Evolutionary conservation across 2,888 invertebrate genomes (phyloP), one percentile per base, ranked within the genome.

Genomic region (Melinaea menophilus): DNA sequence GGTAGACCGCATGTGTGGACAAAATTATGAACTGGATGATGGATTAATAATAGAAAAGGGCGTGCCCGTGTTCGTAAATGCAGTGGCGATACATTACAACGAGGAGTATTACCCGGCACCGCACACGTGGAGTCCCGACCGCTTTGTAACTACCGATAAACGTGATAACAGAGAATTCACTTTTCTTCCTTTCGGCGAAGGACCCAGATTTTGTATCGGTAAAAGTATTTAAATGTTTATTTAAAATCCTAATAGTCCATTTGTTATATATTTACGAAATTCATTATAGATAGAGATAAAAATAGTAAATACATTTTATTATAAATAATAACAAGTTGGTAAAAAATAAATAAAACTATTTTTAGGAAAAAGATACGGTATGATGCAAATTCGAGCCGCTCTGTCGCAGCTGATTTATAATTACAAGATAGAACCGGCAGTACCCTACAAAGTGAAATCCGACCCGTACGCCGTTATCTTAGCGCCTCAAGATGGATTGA

Each of bases 351-450:
- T 31, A 31, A 11, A 31, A 9, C 56, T 55, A n/a, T 68, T 74
- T 78, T 13, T 75, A 87, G 87, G 87, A 51, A 86, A 84, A 76
- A 81, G 87, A 46, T 87, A 86, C 69, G 87, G 86, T 1, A 69
- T 84, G 76, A 79, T 86, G 80, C 87, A 86, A 74, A 71, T 86
- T 45, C 81, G 86, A 35, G 76, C 85, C 2, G 85, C 85, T 0
- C 58, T 87, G 9, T 81, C 85, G 1, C 85, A 86, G 58, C 68
- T 87, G 55, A 66, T 86, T 3, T 66, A 70, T 57, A 79, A 78
- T 31, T 87, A 77, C 70, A 77, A 69, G 67, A 66, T 87, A 35
- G 73, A 73, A 55, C 75, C 79, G 2, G 77, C 71, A 3, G 75
- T 74, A 37, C 77, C 79, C 0, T 78, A 80, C 58, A 22, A 67